phyloP scores from a whole-genome alignment of 1,140 invertebrate genomes.

The Magallana gigas region DNA sequence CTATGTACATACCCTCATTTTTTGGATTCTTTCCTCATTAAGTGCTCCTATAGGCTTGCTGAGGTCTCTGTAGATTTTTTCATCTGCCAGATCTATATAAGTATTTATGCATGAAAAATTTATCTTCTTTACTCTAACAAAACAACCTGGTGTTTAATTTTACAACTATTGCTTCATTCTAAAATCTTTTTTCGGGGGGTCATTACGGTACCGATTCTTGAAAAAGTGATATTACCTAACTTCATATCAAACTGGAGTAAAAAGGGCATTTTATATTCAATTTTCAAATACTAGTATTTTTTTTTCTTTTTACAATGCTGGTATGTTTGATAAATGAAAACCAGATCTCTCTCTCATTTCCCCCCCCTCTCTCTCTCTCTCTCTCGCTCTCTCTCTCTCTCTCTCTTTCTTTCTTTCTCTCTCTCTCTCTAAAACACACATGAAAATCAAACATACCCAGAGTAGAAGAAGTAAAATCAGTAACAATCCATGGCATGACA shows the following conservation, averaged over 20 bases:
- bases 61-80: slow-evolving; percentile 88
- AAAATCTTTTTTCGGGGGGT: no score
- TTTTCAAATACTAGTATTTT: no score
- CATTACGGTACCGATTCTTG: no score
- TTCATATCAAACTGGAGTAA: no score
- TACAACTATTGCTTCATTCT: no score
- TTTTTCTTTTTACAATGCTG: not conserved
- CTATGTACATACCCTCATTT: slow-evolving; percentile 83
- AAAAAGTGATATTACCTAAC: no score
- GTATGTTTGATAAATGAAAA: not conserved
- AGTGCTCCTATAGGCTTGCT: slow-evolving; percentile 92
- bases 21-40: slow-evolving; percentile 86
- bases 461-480: slow-evolving; percentile 84
- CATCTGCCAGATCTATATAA: slow-evolving; percentile 85
- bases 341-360: no score
- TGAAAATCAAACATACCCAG: slow-evolving; percentile 65
- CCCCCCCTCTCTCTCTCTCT: no score
- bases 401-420: no score
- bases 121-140: not conserved
- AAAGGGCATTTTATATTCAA: no score
- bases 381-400: no score
- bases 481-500: slow-evolving; percentile 94
- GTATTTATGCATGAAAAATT: not conserved
- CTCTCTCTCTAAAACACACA: not conserved
- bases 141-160: not conserved